Evolutionary conservation across 2,888 invertebrate species (phyloP), one percentile per base, ranked within the genome.

Genomic region (Lampropteryx suffumata): DNA sequence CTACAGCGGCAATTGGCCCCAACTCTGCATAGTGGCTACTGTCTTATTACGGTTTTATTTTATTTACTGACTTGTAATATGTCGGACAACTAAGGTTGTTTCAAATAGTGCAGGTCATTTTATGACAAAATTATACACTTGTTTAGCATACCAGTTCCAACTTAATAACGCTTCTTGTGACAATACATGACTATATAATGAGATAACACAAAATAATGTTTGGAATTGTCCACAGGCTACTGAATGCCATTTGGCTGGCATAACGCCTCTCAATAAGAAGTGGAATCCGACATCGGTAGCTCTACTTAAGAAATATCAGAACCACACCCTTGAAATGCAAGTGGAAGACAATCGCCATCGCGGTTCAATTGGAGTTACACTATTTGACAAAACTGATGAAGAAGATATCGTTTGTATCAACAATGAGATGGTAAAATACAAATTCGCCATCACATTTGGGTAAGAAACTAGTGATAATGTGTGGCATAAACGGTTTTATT

Each of bases 361-460:
- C 33, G 70, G 72, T 36, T 79, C 86, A 1, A 45, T 84, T n/a
- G 81, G 82, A 3, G 83, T 87, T 30, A 75, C 76, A 0, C 72
- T 90, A 0, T 79, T 75, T 52, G 76, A 82, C 56, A 70, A 65
- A 9, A 44, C 62, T 1, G 77, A 80, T 26, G 59, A 62, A 0
- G 82, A 84, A 0, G 62, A 77, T 29, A 33, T 58, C 3, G 48
- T 81, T 7, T 86, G 87, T 56, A 59, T 90, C 59, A 90, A 90
- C 62, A 67, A 73, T 5, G 75, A 82, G 55, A 84, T 89, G 88
- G 76, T 87, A 44, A 79, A 77, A 43, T 59, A 80, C 62, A 88
- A 84, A 62, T 85, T 75, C 50, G 90, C 88, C 1, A 72, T 87
- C 29, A 66, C 75, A 0, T 78, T 86, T 57, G 89, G 89, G 90